phyloP scores from a whole-genome alignment of 1,140 invertebrate genomes.

The Leptopilina clavipes region DNA sequence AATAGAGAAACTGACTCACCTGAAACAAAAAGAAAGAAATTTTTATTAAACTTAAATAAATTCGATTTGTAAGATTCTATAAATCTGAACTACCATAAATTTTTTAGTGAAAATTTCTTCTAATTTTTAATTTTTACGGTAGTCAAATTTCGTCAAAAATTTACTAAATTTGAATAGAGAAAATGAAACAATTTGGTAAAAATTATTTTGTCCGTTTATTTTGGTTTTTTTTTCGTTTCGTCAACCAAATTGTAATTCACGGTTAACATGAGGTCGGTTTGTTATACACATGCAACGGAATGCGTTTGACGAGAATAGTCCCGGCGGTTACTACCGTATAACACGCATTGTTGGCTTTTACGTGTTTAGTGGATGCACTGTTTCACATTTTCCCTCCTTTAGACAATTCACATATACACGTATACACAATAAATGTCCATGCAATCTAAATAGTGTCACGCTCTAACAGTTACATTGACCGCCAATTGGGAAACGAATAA shows the following conservation, averaged over 20 bases:
- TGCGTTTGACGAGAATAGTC: slow-evolving; percentile 19
- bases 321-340: slow-evolving; percentile 21
- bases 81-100: too few species aligned
- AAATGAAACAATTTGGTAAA: too few species aligned
- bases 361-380: neutral
- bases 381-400: slow-evolving; percentile 7
- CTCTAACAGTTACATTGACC: slow-evolving; percentile 24
- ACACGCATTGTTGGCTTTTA: slow-evolving; percentile 31
- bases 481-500: slow-evolving; percentile 25
- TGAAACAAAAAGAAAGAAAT: slow-evolving; percentile 1
- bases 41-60: too few species aligned
- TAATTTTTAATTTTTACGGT: too few species aligned
- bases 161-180: too few species aligned
- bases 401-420: slow-evolving; percentile 7
- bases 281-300: neutral
- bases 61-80: too few species aligned
- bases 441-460: neutral
- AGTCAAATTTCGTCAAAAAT: too few species aligned
- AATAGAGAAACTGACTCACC: neutral
- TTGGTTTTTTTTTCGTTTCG: neutral
- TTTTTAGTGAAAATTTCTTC: too few species aligned
- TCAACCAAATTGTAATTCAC: neutral
- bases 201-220: too few species aligned
- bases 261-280: neutral
- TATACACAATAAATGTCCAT: neutral